phyloP scores from a whole-genome alignment of 2,888 invertebrate species.

The Sinohyriopsis cumingii region DNA sequence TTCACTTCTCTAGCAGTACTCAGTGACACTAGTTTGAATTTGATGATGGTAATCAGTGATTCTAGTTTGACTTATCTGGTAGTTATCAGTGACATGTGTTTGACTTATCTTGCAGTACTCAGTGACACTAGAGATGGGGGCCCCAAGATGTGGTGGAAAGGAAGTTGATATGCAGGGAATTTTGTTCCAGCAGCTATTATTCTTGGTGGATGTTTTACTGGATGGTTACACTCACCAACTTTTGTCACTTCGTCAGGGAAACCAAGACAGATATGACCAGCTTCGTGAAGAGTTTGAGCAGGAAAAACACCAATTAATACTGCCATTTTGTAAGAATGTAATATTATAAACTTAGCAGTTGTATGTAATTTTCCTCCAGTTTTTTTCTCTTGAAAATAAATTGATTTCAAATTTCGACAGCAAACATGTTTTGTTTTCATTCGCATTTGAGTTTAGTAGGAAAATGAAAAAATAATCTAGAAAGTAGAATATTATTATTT shows the following conservation, averaged over 20 bases:
- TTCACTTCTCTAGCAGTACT: conserved; percentile 48
- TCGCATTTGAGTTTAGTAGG: too few relatives aligned
- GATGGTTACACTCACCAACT: conserved; percentile 83
- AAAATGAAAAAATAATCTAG: too few relatives aligned
- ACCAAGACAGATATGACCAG: conserved; percentile 40
- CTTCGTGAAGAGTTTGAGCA: conserved; percentile 80
- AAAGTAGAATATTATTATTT: too few relatives aligned
- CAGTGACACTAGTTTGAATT: too few relatives aligned
- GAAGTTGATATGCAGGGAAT: conserved; percentile 76
- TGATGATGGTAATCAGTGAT: too few relatives aligned
- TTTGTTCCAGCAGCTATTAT: conserved; percentile 81
- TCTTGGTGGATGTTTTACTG: conserved; percentile 81
- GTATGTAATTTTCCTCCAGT: neutral
- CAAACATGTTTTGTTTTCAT: too few relatives aligned
- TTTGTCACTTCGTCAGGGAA: conserved; percentile 70
- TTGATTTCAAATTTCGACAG: neutral
- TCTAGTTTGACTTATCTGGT: too few relatives aligned
- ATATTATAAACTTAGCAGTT: neutral
- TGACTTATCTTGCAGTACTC: conserved; percentile 49
- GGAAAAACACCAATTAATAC: conserved; percentile 69
- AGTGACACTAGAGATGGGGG: conserved; percentile 63
- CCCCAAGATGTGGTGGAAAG: conserved; percentile 72
- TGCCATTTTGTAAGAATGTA: conserved; percentile 67
- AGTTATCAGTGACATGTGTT: too few relatives aligned
- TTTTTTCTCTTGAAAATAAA: neutral